Evolutionary conservation across 2,888 invertebrate species (phyloP), one percentile per base, ranked within the genome.

Genomic region (Microchrysa polita): DNA sequence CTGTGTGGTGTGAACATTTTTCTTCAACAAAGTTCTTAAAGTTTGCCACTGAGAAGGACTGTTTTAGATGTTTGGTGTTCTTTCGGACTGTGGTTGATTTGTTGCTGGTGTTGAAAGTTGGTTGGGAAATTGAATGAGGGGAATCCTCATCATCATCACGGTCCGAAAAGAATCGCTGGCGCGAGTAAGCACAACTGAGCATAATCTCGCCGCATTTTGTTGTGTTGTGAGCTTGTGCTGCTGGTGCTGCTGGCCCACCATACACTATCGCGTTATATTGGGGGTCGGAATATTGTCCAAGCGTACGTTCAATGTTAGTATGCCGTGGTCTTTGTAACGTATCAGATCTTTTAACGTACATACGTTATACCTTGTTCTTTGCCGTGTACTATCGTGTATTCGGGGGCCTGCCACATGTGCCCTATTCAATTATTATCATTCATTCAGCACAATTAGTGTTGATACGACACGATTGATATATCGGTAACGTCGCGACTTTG

Each of bases 291-390:
- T 69, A 55, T 40, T 55, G 57, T 69, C 69, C 55, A 69, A 69
- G 5, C 22, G 20, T 18, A 42, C 18, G 18, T 27, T 69, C 55
- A 57, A 69, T 55, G 69, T 69, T 40, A 81, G 81, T 81, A 80
- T 81, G 82, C 83, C 81, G 82, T 82, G 83, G 81, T 83, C 82
- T 81, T 82, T 83, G 83, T 83, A 82, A 82, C 80, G 80, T 80
- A 80, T 80, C 81, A 82, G 83, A 81, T 82, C 81, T 69, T 55
- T 5, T 18, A 34, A 67, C 34, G 65, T 48, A 44, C 65, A 48
- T 65, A n/a, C n/a, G n/a, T n/a, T n/a, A n/a, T n/a, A n/a, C n/a
- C 22, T 22, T n/a, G 12, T n/a, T n/a, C 48, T 48, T 48, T 48
- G 27, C 7, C 27, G 27, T 34, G 27, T 34, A 5, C 4, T 34